Conservation (phyloP, 2,113 vertebrate species). For the Ictidomys tridecemlineatus region DNA sequence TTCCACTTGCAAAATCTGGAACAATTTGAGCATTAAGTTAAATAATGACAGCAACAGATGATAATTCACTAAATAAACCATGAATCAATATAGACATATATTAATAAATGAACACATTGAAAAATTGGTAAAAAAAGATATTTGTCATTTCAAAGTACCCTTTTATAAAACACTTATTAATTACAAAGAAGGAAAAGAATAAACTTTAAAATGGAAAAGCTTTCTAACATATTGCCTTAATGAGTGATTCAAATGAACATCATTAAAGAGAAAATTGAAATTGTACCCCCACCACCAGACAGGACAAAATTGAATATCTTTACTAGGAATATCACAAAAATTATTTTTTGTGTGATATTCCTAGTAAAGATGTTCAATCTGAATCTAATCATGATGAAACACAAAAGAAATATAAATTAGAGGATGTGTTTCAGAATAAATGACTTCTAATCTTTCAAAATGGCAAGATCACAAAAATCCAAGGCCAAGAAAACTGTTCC, state of each 20-base stretch:
- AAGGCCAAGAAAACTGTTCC: neutral
- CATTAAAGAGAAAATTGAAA: neutral
- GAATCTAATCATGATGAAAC: constrained; percentile 18
- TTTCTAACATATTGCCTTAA: neutral
- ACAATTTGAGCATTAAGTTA: constrained; percentile 17
- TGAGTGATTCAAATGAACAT: constrained; percentile 10
- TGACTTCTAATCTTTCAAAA: neutral
- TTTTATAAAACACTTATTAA: neutral
- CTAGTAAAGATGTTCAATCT: neutral
- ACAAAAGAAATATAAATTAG: neutral
- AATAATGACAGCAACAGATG: neutral
- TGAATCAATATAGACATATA: neutral
- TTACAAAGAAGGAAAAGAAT: neutral
- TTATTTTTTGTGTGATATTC: neutral
- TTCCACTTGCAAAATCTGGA: neutral
- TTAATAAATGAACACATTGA: neutral
- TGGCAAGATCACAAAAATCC: constrained; percentile 5
- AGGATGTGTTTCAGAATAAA: neutral
- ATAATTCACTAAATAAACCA: constrained; percentile 5
- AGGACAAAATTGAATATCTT: neutral
- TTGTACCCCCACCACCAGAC: neutral
- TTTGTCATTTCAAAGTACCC: neutral
- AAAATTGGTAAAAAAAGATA: neutral
- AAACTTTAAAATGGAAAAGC: neutral
- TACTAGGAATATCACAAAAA: too few relatives aligned